Evolutionary conservation across 2,113 vertebrate species (phyloP).

Genomic region (Boleophthalmus pectinirostris): DNA sequence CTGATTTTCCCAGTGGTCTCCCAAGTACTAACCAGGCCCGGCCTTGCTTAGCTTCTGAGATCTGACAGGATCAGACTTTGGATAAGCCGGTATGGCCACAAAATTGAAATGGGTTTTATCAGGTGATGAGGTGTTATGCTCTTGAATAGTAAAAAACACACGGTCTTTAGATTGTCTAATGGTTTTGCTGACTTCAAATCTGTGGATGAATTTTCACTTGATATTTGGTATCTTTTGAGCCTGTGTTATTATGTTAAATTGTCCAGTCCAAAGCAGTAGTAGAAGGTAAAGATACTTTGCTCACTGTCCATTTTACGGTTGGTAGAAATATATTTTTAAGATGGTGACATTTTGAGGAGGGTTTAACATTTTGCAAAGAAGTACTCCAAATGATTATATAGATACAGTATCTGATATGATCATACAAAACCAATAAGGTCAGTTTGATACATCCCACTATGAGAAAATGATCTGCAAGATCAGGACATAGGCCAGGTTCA

Average conservation of each 20-base stretch:
- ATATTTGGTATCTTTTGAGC: too few species aligned
- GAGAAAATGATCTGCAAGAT: background rate
- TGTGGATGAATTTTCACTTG: too few species aligned
- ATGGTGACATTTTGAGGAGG: background rate
- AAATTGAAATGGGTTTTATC: too few species aligned
- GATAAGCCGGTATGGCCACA: too few species aligned
- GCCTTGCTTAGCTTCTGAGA: too few species aligned
- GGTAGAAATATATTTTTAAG: background rate
- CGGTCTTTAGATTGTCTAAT: background rate
- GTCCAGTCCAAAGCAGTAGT: background rate
- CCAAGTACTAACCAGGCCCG: too few species aligned
- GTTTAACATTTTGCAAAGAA: background rate
- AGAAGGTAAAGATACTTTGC: background rate
- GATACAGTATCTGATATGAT: background rate
- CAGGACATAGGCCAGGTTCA: slow-evolving; percentile 6
- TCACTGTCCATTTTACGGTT: background rate
- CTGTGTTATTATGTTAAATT: background rate
- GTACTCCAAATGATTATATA: background rate
- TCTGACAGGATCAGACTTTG: too few species aligned
- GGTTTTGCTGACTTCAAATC: background rate
- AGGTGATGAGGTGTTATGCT: too few species aligned
- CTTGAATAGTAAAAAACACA: background rate
- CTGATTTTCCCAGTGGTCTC: too few species aligned
- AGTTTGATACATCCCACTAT: background rate
- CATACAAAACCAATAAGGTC: background rate